Base-by-base conservation (phyloP, 2,113 vertebrate species). In the Pseudorasbora parva region DNA sequence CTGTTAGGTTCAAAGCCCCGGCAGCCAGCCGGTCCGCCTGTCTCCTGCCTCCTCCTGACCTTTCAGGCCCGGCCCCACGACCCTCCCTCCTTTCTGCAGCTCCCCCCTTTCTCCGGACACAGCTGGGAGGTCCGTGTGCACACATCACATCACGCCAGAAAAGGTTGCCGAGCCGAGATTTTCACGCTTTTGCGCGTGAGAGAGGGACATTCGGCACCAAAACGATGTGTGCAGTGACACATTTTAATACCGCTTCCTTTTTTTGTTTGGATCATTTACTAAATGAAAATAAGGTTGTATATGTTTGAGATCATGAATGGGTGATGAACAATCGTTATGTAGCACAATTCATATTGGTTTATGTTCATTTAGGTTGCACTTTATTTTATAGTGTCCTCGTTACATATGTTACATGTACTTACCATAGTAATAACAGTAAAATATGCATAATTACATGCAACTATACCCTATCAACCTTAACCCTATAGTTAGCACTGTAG, bases 1-100 rank as follows among this genome's bases (percentile, higher is more conserved):
- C 96, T 97, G 97, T 96, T 95, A 95, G 96, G 93, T 97, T 98
- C 95, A 95, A 94, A 95, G 95, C 90, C 86, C 88, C 91, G 90
- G 94, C 92, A 92, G 91, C 91, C 91, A 91, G 91, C 90, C 89
- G 78, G 92, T 88, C 93, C 91, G 95, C 93, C 96, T 94, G 94
- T 95, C 95, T 93, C 90, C 89, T 92, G 91, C 93, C 93, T 94
- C 95, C 68, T 91, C 90, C 94, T 95, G 95, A 96, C 95, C 94
- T 92, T 91, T 93, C 94, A 89, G 94, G 91, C 93, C 94, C 92
- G 92, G 93, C 95, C 92, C 92, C 84, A 62, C 89, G 87, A 89
- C 81, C 78, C 74, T 66, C 62, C 87, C 78, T 69, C 60, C 76
- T 69, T 57, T 77, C 88, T 87, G 91, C 68, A 87, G 91, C 89